Evolutionary conservation across 2,113 vertebrate genomes (phyloP), one percentile per base, ranked within the genome.

Genomic region (Notarius lentiginosus): DNA sequence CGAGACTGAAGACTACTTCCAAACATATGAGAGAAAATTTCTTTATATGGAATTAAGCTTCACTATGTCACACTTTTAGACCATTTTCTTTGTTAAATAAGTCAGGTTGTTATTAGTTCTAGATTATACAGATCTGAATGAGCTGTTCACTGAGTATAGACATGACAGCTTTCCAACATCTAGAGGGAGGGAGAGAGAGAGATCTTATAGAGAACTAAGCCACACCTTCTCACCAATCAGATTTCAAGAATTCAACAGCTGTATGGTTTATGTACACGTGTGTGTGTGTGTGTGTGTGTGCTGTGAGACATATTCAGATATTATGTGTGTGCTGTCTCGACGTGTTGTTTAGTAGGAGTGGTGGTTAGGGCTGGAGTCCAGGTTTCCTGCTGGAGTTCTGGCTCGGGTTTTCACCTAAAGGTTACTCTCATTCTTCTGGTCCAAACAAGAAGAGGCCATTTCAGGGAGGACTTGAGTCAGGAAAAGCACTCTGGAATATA

Each of bases 381-480:
- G 41, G 41, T 41, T 14, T 22, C 11, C 6, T 47, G 34, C 55
- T 6, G 51, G 51, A 8, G 14, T 79, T 20, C 17, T 17, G n/a
- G 27, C 17, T 55, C 24, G 12, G 14, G 51, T n/a, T 79, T 58
- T 11, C 6, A 17, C 7, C 9, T 10, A 12, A 79, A 79, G 77
- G 77, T 58, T 11, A 84, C 56, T 80, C 55, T 34, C 79, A 73
- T 86, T 89, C 84, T 83, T 77, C 22, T 14, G 18, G 3, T 79
- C 55, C 15, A 80, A 77, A 80, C 41, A 41, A 4, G 41, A 56
- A 73, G 53, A 41, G 75, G 80, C 72, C 61, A 83, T 53, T 83
- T 55, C 27, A 14, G 56, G 47, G 10, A 27, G 17, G 12, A 0
- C 7, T 24, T 6, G 11, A 17, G 73, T 24, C 1, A 27, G 49